A percentile compares a stretch with the other conserved stretches of the same genome.
These are phyloP conservation scores for Camponotus vicinus DNA, from an alignment of 1,140 invertebrate species.

Conservation along the genomic window DNA sequence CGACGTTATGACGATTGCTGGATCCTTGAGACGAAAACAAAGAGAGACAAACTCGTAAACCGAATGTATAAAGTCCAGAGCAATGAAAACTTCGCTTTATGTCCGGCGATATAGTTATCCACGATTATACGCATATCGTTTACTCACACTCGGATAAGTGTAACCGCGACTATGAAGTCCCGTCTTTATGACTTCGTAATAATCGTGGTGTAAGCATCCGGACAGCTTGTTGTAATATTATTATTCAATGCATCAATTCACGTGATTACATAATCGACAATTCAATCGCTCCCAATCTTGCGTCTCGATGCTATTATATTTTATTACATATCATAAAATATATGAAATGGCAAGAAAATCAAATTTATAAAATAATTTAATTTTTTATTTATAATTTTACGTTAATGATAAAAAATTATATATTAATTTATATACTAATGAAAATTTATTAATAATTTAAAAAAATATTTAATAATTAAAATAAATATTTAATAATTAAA, in stretches of 20 bases:
- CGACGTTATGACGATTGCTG: not conserved
- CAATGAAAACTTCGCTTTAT: conserved; percentile 24
- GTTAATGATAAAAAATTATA: not conserved
- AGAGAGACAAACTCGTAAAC: conserved; percentile 12
- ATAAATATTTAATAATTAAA: not conserved
- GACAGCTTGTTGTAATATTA: conserved; percentile 15
- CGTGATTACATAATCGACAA: conserved; percentile 1
- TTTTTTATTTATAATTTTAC: not conserved
- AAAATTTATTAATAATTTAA: not conserved
- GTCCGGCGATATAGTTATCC: conserved; percentile 30
- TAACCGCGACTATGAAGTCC: conserved; percentile 17
- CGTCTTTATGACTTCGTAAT: conserved; percentile 21
- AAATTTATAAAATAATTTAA: not conserved
- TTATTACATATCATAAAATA: not conserved
- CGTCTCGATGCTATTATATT: not conserved
- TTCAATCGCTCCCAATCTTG: not conserved
- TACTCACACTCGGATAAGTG: conserved; percentile 1
- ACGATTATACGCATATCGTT: conserved; percentile 40
- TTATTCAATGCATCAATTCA: conserved; percentile 14
- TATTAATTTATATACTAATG: too few species aligned
- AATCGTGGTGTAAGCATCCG: conserved; percentile 16
- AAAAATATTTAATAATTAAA: not conserved
- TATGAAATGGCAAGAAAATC: not conserved
- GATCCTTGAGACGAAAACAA: not conserved
- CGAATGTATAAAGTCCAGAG: not conserved